Evolutionary conservation across 1,140 invertebrate genomes (phyloP), one percentile per base, ranked within the genome.

Genomic region (Armadillidium nasatum): DNA sequence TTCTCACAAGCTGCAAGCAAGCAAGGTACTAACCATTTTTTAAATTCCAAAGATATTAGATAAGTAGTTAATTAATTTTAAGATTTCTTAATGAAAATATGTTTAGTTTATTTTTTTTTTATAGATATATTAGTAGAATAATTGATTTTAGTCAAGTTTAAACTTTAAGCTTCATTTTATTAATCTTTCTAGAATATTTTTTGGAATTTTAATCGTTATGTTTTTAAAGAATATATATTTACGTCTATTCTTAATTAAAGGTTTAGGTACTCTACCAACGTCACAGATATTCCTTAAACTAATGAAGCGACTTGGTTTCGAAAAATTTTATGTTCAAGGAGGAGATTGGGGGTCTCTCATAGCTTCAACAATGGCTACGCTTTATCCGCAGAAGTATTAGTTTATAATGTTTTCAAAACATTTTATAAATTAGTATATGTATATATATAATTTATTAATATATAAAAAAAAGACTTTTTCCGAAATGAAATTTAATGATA

Each of bases 301-400:
- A 13, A 96, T 97, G 95, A 82, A 87, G 2, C 87, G 92, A 69
- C 85, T 97, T 0, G 92, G 92, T 0, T 88, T 89, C 82, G 82
- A 91, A 0, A 89, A 90, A 82, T 97, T 90, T 83, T 91, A 93
- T 74, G 84, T 91, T 0, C 94, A 97, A 84, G 94, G 94, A 4
- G 94, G 94, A 11, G 95, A 97, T 82, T 93, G 91, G 92, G 93
- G 93, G 0, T 83, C 88, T 0, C 7, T 88, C 0, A 88, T 94
- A 67, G 88, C 85, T 0, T 78, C 85, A 0, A 81, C 84, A 73
- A 85, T 95, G 83, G 89, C 89, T 7, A 85, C 85, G 0, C 76
- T 93, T 0, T 94, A 88, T 82, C 91, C 92, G 0, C 85, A 93
- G 22, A 85, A 85, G 80, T 81, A 60, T 33, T 33, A 33, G 2